These are phyloP conservation scores for Drosophila antonietae DNA, from an alignment of 2,888 invertebrate species.

Conservation along the genomic window DNA sequence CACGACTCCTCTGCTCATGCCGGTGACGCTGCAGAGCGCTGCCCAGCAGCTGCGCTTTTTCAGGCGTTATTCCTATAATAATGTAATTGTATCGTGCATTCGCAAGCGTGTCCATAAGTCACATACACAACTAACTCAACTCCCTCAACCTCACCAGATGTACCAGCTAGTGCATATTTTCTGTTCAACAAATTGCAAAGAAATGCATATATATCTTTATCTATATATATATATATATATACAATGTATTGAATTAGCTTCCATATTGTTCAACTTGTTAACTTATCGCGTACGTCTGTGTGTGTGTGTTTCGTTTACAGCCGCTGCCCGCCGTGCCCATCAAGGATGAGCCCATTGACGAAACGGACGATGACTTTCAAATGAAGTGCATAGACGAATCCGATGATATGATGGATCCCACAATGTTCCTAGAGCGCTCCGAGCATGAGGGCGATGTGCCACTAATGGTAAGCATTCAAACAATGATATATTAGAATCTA, in stretches of 20 bases:
- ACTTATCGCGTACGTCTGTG: constrained; percentile 18
- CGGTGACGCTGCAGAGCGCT: constrained; percentile 79
- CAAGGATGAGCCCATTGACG: constrained; percentile 83
- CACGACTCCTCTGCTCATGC: constrained; percentile 69
- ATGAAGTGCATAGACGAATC: constrained; percentile 80
- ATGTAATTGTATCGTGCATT: constrained; percentile 84
- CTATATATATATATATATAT: constrained; percentile 1
- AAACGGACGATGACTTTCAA: constrained; percentile 81
- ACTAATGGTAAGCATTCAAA: constrained; percentile 65
- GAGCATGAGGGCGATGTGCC: constrained; percentile 82
- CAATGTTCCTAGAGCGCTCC: constrained; percentile 83
- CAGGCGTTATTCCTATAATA: constrained; percentile 83
- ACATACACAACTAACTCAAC: constrained; percentile 21
- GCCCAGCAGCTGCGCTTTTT: constrained; percentile 83
- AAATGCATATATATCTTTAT: constrained; percentile 4
- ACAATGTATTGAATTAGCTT: background rate
- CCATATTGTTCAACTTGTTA: background rate
- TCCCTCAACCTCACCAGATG: constrained; percentile 3
- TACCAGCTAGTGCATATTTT: constrained; percentile 25
- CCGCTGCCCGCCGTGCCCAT: constrained; percentile 83
- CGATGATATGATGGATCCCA: constrained; percentile 84
- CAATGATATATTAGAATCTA: background rate
- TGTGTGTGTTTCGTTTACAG: constrained; percentile 56
- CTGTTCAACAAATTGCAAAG: constrained; percentile 29
- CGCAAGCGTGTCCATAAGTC: constrained; percentile 50